A percentile compares a stretch with the other conserved stretches of the same genome.
Evolutionary conservation across 2,797 vertebrate genomes (phyloP).

Genomic region (Mus caroli): DNA sequence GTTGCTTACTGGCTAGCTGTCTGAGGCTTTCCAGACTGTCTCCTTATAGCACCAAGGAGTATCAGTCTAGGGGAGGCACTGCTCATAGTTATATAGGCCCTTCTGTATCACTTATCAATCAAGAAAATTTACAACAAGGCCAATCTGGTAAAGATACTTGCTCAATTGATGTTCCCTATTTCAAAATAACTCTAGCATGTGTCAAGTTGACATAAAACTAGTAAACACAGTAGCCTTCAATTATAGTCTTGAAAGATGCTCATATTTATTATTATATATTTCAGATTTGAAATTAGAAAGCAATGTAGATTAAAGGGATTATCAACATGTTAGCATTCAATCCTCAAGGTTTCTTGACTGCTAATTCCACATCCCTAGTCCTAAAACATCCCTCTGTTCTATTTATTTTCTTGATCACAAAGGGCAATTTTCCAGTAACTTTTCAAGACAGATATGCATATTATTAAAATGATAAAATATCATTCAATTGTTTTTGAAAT

Average conservation of each 20-base stretch:
- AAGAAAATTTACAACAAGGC: neutral
- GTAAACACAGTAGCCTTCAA: neutral
- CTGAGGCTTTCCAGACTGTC: neutral
- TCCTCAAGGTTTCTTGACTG: constrained; percentile 18
- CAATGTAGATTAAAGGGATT: constrained; percentile 4
- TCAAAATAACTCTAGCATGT: neutral
- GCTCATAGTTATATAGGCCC: too few species aligned
- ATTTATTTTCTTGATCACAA: neutral
- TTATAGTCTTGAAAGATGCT: constrained; percentile 12
- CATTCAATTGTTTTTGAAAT: neutral
- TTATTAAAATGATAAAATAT: neutral
- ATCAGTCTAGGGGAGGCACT: neutral
- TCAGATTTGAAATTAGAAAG: neutral
- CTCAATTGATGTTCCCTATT: neutral
- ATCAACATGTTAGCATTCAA: neutral
- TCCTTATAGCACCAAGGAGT: neutral
- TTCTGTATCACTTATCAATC: neutral
- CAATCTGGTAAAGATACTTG: neutral
- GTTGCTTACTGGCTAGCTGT: neutral
- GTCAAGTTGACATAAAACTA: neutral
- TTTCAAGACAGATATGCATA: neutral
- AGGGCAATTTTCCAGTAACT: too few species aligned
- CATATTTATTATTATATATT: neutral
- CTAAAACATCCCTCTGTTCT: neutral
- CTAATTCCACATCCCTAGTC: neutral